Conservation (phyloP, 2,888 invertebrate genomes). For the Cephus spinipes region DNA sequence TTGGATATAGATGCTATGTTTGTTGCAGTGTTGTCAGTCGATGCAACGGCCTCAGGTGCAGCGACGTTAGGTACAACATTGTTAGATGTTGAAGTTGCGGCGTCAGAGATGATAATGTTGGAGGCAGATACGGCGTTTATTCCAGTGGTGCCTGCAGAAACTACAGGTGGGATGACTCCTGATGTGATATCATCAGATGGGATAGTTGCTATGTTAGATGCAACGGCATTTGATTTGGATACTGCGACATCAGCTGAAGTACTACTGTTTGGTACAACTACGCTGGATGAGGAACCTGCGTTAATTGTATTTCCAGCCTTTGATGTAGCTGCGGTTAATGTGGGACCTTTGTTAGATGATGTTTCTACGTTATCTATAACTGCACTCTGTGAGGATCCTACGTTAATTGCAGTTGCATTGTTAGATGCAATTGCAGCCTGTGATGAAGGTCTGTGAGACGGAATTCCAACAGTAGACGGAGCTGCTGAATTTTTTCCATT, state of each 20-base stretch:
- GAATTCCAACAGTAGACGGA: not conserved
- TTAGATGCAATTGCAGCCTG: not conserved
- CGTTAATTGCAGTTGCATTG: too few species aligned
- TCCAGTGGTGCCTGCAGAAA: too few species aligned
- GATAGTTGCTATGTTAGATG: too few species aligned
- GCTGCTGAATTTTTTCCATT: not conserved
- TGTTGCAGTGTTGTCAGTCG: not conserved
- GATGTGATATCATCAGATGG: too few species aligned
- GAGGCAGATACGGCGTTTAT: too few species aligned
- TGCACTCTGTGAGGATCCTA: not conserved
- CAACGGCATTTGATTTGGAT: too few species aligned
- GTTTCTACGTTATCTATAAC: not conserved
- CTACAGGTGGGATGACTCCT: too few species aligned
- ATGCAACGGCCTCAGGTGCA: not conserved
- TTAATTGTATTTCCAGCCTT: not conserved
- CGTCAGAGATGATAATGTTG: too few species aligned
- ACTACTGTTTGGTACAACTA: not conserved
- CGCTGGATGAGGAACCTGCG: not conserved
- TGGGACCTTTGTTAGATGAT: not conserved
- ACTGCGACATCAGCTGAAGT: too few species aligned
- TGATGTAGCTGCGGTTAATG: not conserved
- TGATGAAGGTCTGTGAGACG: not conserved
- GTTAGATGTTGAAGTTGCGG: too few species aligned
- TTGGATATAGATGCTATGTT: not conserved
- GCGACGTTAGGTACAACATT: too few species aligned